These are phyloP conservation scores for Mycalesis mineus DNA, from an alignment of 2,888 invertebrate species.

Conservation along the genomic window DNA sequence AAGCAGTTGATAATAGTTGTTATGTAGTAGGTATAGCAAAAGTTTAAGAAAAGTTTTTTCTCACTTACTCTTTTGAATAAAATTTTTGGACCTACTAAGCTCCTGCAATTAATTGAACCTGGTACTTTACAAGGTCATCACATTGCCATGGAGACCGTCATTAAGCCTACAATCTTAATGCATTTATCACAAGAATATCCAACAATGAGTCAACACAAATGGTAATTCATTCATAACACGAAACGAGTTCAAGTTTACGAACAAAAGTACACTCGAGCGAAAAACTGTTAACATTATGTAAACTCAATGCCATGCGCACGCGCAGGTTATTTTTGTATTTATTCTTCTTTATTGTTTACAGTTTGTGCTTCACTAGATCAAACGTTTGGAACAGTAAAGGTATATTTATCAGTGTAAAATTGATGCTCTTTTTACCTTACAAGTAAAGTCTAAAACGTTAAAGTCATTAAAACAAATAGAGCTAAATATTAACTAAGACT, in stretches of 20 bases:
- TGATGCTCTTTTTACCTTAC: too few species aligned
- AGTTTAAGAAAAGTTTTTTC: too few species aligned
- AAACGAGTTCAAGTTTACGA: slow-evolving; percentile 71
- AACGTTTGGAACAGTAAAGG: too few species aligned
- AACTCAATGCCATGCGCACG: not conserved
- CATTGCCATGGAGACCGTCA: not conserved
- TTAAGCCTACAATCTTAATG: slow-evolving; percentile 12
- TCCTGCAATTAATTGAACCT: not conserved
- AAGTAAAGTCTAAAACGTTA: too few species aligned
- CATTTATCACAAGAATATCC: not conserved
- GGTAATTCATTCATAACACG: slow-evolving; percentile 50
- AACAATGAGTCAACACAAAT: slow-evolving; percentile 12
- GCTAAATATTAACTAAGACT: too few species aligned
- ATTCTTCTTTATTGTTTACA: not conserved
- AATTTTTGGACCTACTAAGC: too few species aligned
- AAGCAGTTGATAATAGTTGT: too few species aligned
- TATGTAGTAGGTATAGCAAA: too few species aligned
- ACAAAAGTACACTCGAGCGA: slow-evolving; percentile 48
- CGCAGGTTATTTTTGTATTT: not conserved
- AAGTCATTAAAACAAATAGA: too few species aligned
- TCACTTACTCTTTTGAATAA: too few species aligned
- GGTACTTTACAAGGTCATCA: not conserved
- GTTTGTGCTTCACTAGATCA: not conserved
- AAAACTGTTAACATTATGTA: slow-evolving; percentile 37
- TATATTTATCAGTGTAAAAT: too few species aligned